Conservation (phyloP, 2,113 vertebrate species). For the Leptodactylus fuscus region DNA sequence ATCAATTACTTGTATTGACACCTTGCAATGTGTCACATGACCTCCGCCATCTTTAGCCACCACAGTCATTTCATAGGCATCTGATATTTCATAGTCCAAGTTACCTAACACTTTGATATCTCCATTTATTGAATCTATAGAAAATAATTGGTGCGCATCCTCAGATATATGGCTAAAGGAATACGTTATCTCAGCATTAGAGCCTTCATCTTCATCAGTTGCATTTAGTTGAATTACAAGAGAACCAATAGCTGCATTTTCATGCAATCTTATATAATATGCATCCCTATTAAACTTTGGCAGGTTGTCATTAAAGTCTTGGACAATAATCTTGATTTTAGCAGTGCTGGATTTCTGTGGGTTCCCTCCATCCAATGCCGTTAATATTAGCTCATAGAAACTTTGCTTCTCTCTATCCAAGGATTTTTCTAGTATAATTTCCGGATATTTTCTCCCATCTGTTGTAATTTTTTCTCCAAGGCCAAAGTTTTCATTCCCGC, state of each 20-base stretch:
- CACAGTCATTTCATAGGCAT: constrained; percentile 70
- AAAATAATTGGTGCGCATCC: constrained; percentile 66
- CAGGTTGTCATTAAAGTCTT: constrained; percentile 67
- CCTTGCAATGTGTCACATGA: constrained; percentile 69
- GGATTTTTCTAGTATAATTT: constrained; percentile 70
- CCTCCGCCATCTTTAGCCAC: constrained; percentile 73
- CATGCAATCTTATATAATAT: constrained; percentile 62
- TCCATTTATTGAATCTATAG: constrained; percentile 66
- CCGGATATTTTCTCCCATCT: constrained; percentile 64
- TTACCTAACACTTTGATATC: constrained; percentile 67
- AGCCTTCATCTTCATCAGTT: constrained; percentile 70
- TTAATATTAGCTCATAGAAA: constrained; percentile 63
- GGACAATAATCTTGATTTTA: constrained; percentile 67
- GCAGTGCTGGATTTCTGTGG: constrained; percentile 68
- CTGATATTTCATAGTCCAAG: constrained; percentile 73
- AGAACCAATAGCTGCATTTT: constrained; percentile 67
- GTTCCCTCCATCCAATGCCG: constrained; percentile 69
- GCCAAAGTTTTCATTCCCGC: constrained; percentile 66
- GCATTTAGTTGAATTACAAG: constrained; percentile 66
- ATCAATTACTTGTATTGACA: constrained; percentile 71
- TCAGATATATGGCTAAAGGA: constrained; percentile 66
- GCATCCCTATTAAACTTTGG: constrained; percentile 68
- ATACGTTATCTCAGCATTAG: constrained; percentile 69
- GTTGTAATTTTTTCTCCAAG: constrained; percentile 62
- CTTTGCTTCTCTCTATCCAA: constrained; percentile 71